Conservation (phyloP, 2,113 vertebrate species). For the Zosterops borbonicus region DNA sequence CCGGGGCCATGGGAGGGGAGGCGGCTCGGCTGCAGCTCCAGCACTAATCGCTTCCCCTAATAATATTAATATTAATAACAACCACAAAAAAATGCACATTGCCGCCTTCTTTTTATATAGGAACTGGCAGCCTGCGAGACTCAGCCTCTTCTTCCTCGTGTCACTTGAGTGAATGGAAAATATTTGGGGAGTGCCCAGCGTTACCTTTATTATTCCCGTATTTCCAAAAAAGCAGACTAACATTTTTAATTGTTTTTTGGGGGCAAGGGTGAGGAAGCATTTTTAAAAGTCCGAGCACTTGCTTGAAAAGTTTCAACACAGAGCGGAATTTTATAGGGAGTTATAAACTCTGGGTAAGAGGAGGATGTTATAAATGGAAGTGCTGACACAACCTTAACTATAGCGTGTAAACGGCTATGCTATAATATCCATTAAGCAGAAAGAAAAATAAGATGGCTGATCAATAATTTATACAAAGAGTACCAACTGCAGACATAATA, state of each 20-base stretch:
- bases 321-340: slow-evolving; percentile 69
- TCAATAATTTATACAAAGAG: slow-evolving; percentile 87
- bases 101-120: not conserved
- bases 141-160: slow-evolving; percentile 31
- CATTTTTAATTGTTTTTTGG: slow-evolving; percentile 4
- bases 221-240: not conserved
- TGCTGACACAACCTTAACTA: slow-evolving; percentile 82
- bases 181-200: not conserved
- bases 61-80: not conserved
- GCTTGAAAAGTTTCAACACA: slow-evolving; percentile 70
- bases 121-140: not conserved
- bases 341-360: slow-evolving; percentile 71
- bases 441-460: slow-evolving; percentile 84
- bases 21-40: not conserved
- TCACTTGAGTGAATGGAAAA: slow-evolving; percentile 37
- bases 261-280: not conserved
- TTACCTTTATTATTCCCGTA: slow-evolving; percentile 13
- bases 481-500: slow-evolving; percentile 86
- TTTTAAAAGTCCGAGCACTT: slow-evolving; percentile 29
- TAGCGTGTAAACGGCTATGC: slow-evolving; percentile 79
- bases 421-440: slow-evolving; percentile 87
- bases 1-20: not conserved
- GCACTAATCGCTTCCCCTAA: not conserved
- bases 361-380: slow-evolving; percentile 76
- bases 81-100: not conserved